These are phyloP conservation scores for Girardinus metallicus DNA, from an alignment of 2,797 vertebrate genomes.

Conservation along the genomic window DNA sequence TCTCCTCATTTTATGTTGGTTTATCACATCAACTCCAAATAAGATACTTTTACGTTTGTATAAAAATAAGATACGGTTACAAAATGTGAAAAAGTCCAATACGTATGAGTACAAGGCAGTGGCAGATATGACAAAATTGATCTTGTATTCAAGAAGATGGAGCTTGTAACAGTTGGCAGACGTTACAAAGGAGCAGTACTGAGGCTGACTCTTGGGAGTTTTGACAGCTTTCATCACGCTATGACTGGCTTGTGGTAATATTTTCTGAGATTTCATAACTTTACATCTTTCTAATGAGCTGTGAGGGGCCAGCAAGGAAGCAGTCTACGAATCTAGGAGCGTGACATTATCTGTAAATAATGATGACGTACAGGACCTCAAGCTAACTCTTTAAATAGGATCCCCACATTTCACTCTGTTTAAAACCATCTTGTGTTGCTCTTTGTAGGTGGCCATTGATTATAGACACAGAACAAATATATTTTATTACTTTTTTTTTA, in stretches of 20 bases:
- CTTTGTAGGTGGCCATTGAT: slow-evolving; percentile 43
- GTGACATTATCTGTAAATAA: slow-evolving; percentile 21
- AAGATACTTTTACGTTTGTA: neutral
- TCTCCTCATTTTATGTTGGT: neutral
- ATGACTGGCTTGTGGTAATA: slow-evolving; percentile 23
- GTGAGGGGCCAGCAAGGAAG: slow-evolving; percentile 27
- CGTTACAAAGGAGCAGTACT: slow-evolving; percentile 21
- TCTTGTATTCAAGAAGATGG: slow-evolving; percentile 25
- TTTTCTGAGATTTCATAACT: slow-evolving; percentile 32
- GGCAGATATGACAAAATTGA: slow-evolving; percentile 20
- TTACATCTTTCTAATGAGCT: slow-evolving; percentile 49
- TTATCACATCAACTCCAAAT: neutral
- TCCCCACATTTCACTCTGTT: slow-evolving; percentile 18
- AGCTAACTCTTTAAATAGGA: slow-evolving; percentile 1
- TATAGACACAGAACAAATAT: neutral
- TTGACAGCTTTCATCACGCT: slow-evolving; percentile 38
- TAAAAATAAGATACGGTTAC: neutral
- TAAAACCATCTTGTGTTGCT: slow-evolving; percentile 37
- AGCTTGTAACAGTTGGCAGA: slow-evolving; percentile 39
- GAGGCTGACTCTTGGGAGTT: slow-evolving; percentile 26
- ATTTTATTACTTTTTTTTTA: slow-evolving; percentile 9
- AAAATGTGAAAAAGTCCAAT: neutral
- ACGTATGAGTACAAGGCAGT: no score
- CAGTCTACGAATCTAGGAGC: slow-evolving; percentile 11
- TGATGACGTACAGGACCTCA: neutral